A percentile compares a stretch with the other conserved stretches of the same genome.
Evolutionary conservation across 2,113 vertebrate genomes (phyloP).

Genomic region (Nerophis lumbriciformis): DNA sequence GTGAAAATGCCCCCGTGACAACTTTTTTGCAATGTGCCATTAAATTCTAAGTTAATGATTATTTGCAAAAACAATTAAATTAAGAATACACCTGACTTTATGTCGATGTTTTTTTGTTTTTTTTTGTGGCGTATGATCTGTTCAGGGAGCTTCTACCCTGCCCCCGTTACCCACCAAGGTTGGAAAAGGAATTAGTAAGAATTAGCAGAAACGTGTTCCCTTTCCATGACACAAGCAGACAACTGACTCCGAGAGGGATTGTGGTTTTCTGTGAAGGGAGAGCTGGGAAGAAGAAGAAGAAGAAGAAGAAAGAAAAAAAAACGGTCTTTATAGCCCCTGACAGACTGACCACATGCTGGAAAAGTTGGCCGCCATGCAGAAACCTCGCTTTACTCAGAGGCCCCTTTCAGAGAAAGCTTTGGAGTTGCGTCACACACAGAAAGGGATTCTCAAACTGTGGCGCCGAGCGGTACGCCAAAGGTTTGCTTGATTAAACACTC

Average conservation of each 20-base stretch:
- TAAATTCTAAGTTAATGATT: no score
- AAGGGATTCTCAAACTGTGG: no score
- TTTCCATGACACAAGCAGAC: slow-evolving; percentile 68
- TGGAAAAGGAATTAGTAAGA: slow-evolving; percentile 65
- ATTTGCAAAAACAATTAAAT: no score
- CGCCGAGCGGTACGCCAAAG: no score
- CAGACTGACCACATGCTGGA: slow-evolving; percentile 55
- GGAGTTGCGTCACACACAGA: slow-evolving; percentile 28
- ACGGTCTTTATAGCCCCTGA: slow-evolving; percentile 55
- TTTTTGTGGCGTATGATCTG: neutral
- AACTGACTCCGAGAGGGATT: slow-evolving; percentile 62
- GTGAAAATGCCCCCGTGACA: no score
- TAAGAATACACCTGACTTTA: neutral
- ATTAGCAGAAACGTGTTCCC: slow-evolving; percentile 34
- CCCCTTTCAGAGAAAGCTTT: slow-evolving; percentile 42
- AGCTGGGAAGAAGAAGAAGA: slow-evolving; percentile 15
- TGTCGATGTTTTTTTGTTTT: neutral
- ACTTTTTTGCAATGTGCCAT: no score
- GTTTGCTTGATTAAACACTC: no score
- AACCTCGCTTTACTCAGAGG: slow-evolving; percentile 20
- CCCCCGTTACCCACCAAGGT: slow-evolving; percentile 18
- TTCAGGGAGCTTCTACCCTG: slow-evolving; percentile 16
- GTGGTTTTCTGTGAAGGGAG: slow-evolving; percentile 45
- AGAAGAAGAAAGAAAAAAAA: slow-evolving; percentile 16
- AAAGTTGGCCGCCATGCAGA: slow-evolving; percentile 31